A percentile compares a stretch with the other conserved stretches of the same genome.
phyloP scores from a whole-genome alignment of 1,140 invertebrate genomes.

The Scylla paramamosain region DNA sequence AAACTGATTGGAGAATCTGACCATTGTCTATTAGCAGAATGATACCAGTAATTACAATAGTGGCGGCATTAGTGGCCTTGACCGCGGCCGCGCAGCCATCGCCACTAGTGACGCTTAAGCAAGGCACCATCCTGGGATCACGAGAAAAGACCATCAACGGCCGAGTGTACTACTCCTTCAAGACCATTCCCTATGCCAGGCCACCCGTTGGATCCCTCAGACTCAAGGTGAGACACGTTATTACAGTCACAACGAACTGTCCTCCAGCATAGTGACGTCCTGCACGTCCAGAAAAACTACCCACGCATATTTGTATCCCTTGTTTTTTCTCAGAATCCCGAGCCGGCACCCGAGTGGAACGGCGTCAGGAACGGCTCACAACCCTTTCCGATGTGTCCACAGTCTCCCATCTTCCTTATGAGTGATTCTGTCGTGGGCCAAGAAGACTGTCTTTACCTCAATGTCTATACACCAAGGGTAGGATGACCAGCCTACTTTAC shows the following conservation, averaged over 20 bases:
- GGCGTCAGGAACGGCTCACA: constrained; percentile 8
- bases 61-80: neutral
- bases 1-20: too few species aligned
- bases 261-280: neutral
- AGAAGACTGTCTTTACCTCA: constrained; percentile 98
- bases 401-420: neutral
- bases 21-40: too few species aligned
- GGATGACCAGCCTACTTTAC: too few species aligned
- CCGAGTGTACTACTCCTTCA: neutral
- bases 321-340: neutral
- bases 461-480: constrained; percentile 88
- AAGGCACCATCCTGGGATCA: constrained; percentile 13
- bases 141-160: neutral
- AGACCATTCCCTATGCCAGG: constrained; percentile 31
- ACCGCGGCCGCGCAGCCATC: neutral
- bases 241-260: neutral
- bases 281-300: too few species aligned
- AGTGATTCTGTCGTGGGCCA: constrained; percentile 82
- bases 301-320: too few species aligned
- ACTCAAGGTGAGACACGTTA: constrained; percentile 7
- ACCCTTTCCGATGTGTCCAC: neutral
- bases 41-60: neutral
- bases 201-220: constrained; percentile 25
- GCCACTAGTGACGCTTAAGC: neutral
- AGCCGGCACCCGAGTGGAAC: neutral